These are phyloP conservation scores for Acrocephalus arundinaceus DNA, from an alignment of 2,113 vertebrate species.

Conservation along the genomic window DNA sequence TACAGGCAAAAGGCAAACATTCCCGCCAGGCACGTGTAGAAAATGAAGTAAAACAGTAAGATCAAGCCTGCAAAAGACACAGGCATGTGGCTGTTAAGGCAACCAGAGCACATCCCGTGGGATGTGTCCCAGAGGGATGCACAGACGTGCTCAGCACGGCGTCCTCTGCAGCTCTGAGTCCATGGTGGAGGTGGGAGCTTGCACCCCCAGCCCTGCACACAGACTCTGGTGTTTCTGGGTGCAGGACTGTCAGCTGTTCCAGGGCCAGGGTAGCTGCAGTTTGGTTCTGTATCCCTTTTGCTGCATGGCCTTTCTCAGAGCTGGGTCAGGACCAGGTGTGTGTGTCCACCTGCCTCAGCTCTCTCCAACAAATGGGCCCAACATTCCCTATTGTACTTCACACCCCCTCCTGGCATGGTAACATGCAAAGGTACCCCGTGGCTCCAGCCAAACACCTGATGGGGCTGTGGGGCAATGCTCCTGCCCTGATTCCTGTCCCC, in stretches of 20 bases:
- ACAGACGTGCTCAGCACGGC: not conserved
- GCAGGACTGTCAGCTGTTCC: not conserved
- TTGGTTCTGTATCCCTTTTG: not conserved
- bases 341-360: not conserved
- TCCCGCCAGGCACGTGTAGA: conserved; percentile 90
- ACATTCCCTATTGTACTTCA: not conserved
- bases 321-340: not conserved
- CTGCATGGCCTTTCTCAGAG: not conserved
- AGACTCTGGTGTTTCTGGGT: not conserved
- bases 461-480: accelerated
- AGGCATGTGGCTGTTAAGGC: not conserved
- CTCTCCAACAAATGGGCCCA: accelerated
- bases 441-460: not conserved
- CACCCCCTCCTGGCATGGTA: not conserved
- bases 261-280: accelerated
- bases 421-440: accelerated
- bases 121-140: not conserved
- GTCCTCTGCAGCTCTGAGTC: not conserved
- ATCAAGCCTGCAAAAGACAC: conserved; percentile 83
- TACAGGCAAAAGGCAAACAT: conserved; percentile 94
- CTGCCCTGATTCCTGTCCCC: not conserved
- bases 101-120: not conserved
- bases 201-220: not conserved
- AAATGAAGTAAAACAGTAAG: conserved; percentile 88
- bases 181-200: not conserved